A percentile compares a stretch with the other conserved stretches of the same genome.
Conservation (phyloP, 1,140 invertebrate genomes). For the Cyrtorhinus lividipennis region DNA sequence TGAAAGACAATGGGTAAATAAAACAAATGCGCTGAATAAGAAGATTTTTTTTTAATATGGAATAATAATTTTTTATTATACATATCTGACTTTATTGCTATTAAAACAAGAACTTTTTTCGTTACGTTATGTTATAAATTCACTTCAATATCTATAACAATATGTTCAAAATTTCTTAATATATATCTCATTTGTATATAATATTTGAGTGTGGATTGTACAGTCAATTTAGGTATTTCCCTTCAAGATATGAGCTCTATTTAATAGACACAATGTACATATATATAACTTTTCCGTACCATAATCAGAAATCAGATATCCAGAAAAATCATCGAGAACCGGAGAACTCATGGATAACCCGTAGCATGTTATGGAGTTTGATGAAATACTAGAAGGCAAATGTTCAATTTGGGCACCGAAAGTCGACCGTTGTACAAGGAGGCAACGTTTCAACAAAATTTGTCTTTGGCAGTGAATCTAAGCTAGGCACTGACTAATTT, state of each 20-base stretch:
- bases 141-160: slow-evolving; percentile 22
- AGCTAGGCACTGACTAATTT: too few species aligned
- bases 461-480: too few species aligned
- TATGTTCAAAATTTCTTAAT: slow-evolving; percentile 19
- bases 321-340: too few species aligned
- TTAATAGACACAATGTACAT: slow-evolving; percentile 6
- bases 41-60: slow-evolving; percentile 3
- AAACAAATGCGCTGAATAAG: background rate
- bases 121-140: slow-evolving; percentile 19
- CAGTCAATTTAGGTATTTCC: slow-evolving; percentile 17
- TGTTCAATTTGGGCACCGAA: background rate
- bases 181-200: slow-evolving; percentile 17
- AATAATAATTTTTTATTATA: slow-evolving; percentile 7
- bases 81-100: slow-evolving; percentile 21
- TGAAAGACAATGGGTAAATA: too few species aligned
- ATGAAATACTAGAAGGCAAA: background rate
- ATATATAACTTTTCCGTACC: background rate
- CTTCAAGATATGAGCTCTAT: slow-evolving; percentile 18
- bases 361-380: too few species aligned
- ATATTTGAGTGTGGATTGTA: slow-evolving; percentile 19
- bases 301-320: too few species aligned
- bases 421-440: too few species aligned
- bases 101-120: slow-evolving; percentile 22
- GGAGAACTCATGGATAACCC: too few species aligned
- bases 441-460: too few species aligned